Conservation (phyloP, 2,888 invertebrate species). For the Dinocampus coccinellae region DNA sequence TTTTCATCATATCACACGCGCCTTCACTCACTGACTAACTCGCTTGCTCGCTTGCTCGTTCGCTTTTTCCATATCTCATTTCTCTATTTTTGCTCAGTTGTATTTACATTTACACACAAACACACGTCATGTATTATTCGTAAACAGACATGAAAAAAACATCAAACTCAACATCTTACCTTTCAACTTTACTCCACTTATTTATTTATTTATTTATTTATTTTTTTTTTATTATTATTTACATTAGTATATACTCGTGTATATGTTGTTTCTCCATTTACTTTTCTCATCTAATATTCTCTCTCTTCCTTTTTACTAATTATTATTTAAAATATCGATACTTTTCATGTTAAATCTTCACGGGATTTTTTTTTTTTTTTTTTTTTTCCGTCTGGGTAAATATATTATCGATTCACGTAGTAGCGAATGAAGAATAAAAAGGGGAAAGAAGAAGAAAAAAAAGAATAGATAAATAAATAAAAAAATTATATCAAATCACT, state of each 20-base stretch:
- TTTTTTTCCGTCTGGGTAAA: conserved; percentile 10
- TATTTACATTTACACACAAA: conserved; percentile 9
- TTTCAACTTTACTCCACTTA: not conserved
- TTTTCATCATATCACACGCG: conserved; percentile 19
- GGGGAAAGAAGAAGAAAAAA: not conserved
- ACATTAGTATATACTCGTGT: too few species aligned
- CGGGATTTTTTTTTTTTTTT: too few species aligned
- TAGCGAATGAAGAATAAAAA: not conserved
- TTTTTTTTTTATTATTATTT: not conserved
- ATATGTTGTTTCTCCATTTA: not conserved
- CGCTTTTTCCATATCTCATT: not conserved
- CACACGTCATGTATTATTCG: conserved; percentile 34
- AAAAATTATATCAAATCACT: conserved; percentile 13
- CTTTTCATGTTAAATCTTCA: too few species aligned
- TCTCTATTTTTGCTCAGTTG: not conserved
- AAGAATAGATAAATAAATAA: too few species aligned
- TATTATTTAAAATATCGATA: too few species aligned
- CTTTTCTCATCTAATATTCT: too few species aligned
- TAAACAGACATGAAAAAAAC: conserved; percentile 29
- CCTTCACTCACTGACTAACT: not conserved
- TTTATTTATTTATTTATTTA: not conserved
- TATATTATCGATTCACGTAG: conserved; percentile 26
- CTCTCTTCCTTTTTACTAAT: not conserved
- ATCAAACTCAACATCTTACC: conserved; percentile 22
- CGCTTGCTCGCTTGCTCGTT: not conserved